Percentiles rank a stretch among this genome's conserved stretches.
These are phyloP conservation scores for Mythimna ferrago DNA, from an alignment of 2,888 invertebrate species.

Conservation along the genomic window DNA sequence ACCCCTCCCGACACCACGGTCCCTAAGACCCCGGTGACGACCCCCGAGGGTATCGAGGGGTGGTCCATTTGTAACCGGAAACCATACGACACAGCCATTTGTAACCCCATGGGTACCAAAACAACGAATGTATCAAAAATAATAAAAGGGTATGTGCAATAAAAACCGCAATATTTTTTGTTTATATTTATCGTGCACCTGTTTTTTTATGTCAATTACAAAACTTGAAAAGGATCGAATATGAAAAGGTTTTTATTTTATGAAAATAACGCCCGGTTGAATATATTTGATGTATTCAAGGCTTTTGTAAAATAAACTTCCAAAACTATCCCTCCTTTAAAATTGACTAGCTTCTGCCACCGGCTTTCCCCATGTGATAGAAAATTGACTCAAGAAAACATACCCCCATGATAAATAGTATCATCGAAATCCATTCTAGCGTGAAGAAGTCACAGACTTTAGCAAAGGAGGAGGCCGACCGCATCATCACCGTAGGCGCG, in stretches of 20 bases:
- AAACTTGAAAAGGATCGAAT: background rate
- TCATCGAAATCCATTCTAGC: too few species aligned
- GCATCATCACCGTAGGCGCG: too few species aligned
- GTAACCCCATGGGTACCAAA: conserved; percentile 30
- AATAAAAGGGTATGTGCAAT: conserved; percentile 16
- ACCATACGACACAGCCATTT: conserved; percentile 51
- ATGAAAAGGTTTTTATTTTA: background rate
- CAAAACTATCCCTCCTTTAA: background rate
- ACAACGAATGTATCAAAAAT: conserved; percentile 39
- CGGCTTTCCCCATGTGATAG: too few species aligned
- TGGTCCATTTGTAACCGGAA: conserved; percentile 59
- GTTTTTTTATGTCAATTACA: background rate
- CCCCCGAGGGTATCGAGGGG: conserved; percentile 46
- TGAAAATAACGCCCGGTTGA: background rate
- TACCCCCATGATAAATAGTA: too few species aligned
- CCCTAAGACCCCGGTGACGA: conserved; percentile 39
- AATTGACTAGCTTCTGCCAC: too few species aligned
- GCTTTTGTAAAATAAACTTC: background rate
- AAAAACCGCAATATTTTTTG: conserved; percentile 11
- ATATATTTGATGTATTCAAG: background rate
- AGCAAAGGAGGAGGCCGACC: too few species aligned
- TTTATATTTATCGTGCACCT: conserved; percentile 7
- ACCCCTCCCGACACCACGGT: conserved; percentile 5
- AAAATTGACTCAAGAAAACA: too few species aligned
- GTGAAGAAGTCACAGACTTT: too few species aligned